These are phyloP conservation scores for Glareola pratincola DNA, from an alignment of 2,113 vertebrate genomes.

Conservation along the genomic window DNA sequence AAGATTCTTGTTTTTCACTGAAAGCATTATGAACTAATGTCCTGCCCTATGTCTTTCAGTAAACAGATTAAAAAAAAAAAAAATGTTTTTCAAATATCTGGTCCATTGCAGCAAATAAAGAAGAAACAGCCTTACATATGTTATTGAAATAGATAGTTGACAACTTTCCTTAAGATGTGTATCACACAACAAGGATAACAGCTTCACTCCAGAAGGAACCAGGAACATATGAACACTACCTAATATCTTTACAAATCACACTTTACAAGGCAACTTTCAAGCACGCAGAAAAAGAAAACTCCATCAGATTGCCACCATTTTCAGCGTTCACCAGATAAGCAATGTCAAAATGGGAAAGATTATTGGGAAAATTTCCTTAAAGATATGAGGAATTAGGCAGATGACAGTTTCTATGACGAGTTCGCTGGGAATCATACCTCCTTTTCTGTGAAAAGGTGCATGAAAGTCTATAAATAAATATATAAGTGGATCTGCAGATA, in stretches of 20 bases:
- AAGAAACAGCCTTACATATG: neutral
- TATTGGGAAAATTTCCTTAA: neutral
- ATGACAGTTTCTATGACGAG: neutral
- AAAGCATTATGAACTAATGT: neutral
- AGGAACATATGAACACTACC: neutral
- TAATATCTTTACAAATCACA: neutral
- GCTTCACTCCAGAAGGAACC: neutral
- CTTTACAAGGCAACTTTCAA: neutral
- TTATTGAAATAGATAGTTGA: neutral
- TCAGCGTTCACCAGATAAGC: neutral
- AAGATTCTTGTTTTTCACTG: neutral
- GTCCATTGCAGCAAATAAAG: neutral
- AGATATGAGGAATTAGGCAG: neutral
- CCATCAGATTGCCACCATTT: neutral
- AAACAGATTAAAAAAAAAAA: neutral
- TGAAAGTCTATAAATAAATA: neutral
- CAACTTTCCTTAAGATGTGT: neutral
- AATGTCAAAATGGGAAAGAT: neutral
- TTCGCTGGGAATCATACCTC: neutral
- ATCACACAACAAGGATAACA: neutral
- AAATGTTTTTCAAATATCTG: neutral
- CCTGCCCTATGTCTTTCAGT: neutral
- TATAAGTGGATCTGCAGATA: neutral
- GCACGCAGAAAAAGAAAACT: neutral
- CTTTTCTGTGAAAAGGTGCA: neutral